A percentile compares a stretch with the other conserved stretches of the same genome.
These are phyloP conservation scores for Rhynchophorus ferrugineus DNA, from an alignment of 1,140 invertebrate genomes.

Conservation along the genomic window DNA sequence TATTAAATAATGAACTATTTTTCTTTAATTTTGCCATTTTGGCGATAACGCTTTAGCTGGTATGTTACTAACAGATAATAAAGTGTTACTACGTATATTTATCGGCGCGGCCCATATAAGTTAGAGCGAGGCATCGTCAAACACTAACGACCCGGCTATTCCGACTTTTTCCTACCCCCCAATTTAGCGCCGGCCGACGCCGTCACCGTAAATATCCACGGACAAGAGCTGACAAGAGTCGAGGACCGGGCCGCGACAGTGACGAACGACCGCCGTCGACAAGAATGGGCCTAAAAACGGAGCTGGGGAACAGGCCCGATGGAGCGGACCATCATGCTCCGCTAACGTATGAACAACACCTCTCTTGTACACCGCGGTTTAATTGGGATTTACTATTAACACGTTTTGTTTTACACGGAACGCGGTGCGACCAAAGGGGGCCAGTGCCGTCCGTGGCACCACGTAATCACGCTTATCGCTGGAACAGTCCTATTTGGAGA, in stretches of 20 bases:
- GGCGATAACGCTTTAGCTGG: too few relatives aligned
- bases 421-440: slow-evolving; percentile 12
- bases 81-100: too few relatives aligned
- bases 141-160: too few relatives aligned
- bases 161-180: too few relatives aligned
- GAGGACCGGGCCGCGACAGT: slow-evolving; percentile 14
- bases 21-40: too few relatives aligned
- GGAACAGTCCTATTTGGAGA: slow-evolving; percentile 1
- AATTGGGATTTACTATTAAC: slow-evolving; percentile 40
- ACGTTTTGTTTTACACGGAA: slow-evolving; percentile 33
- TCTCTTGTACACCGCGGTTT: slow-evolving; percentile 34
- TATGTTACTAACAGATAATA: too few relatives aligned
- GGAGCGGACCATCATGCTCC: slow-evolving; percentile 28
- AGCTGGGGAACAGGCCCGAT: slow-evolving; percentile 21
- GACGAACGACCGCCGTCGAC: slow-evolving; percentile 17
- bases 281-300: slow-evolving; percentile 21
- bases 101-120: too few relatives aligned
- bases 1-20: too few relatives aligned
- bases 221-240: slow-evolving; percentile 10
- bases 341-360: slow-evolving; percentile 38
- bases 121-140: too few relatives aligned
- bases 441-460: slow-evolving; percentile 8
- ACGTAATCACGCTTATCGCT: background rate
- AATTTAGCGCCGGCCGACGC: too few relatives aligned
- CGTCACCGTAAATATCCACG: background rate